These are phyloP conservation scores for Staurois parvus DNA, from an alignment of 2,797 vertebrate genomes.

Conservation along the genomic window DNA sequence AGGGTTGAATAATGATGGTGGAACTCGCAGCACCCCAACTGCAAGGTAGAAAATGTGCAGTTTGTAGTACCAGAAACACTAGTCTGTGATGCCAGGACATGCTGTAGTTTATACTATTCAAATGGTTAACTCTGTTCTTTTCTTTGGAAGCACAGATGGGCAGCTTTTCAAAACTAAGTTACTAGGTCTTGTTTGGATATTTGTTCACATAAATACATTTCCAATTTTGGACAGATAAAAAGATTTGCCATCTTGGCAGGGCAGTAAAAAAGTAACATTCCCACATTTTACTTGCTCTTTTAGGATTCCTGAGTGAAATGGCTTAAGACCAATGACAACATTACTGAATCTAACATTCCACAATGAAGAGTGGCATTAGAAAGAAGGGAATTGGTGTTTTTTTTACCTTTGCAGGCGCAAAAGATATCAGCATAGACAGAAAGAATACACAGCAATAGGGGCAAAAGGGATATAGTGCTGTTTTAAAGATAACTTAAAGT, in stretches of 20 bases:
- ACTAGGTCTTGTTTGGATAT: not conserved
- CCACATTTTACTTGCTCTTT: slow-evolving; percentile 26
- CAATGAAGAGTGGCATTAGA: no score
- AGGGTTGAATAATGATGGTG: no score
- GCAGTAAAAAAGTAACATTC: slow-evolving; percentile 11
- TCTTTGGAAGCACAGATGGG: not conserved
- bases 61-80: not conserved
- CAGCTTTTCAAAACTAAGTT: not conserved
- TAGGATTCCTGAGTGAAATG: slow-evolving; percentile 21
- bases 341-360: not conserved
- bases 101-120: no score
- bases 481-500: no score
- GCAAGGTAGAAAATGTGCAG: not conserved
- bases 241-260: not conserved
- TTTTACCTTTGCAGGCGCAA: no score
- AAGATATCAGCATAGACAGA: no score
- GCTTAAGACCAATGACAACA: slow-evolving; percentile 34
- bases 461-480: no score
- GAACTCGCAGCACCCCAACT: no score
- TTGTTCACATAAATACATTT: slow-evolving; percentile 10
- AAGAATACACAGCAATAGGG: no score
- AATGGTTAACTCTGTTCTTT: no score
- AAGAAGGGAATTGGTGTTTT: no score
- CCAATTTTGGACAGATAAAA: slow-evolving; percentile 48
- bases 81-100: not conserved